Percentiles rank a stretch among this genome's conserved stretches.
These are phyloP conservation scores for Chalcis sispes DNA, from an alignment of 2,888 invertebrate species.

Conservation along the genomic window DNA sequence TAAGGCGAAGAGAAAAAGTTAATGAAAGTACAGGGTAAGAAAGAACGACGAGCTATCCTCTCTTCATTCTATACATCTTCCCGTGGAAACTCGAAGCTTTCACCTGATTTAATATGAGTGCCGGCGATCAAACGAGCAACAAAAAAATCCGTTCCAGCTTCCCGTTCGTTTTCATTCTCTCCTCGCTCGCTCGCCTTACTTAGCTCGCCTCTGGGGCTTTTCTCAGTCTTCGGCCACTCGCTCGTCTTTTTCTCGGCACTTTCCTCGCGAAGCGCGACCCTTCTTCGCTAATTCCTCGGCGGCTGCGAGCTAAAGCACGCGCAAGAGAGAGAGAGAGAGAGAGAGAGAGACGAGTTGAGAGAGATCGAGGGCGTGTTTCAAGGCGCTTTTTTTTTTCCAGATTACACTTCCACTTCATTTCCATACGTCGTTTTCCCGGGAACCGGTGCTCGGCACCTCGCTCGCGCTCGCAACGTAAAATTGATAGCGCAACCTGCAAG, in stretches of 20 bases:
- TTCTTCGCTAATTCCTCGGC: conserved; percentile 6
- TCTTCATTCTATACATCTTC: conserved; percentile 60
- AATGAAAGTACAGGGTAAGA: conserved; percentile 43
- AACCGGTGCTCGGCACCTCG: conserved; percentile 43
- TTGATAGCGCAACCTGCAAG: conserved; percentile 33
- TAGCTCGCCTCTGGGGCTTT: conserved; percentile 25
- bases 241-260: not conserved
- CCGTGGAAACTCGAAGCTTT: conserved; percentile 56
- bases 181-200: conserved; percentile 15
- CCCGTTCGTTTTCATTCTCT: conserved; percentile 19
- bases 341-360: no score
- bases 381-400: conserved; percentile 59
- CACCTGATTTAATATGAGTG: conserved; percentile 59
- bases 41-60: conserved; percentile 1
- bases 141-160: conserved; percentile 19
- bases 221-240: conserved; percentile 2
- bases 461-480: no score
- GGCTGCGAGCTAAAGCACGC: conserved; percentile 22
- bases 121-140: conserved; percentile 52
- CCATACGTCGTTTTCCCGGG: conserved; percentile 59
- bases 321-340: no score
- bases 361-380: conserved; percentile 58
- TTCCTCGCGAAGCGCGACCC: not conserved
- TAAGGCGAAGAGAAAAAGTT: conserved; percentile 22
- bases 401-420: conserved; percentile 61